Conservation (phyloP, 2,888 invertebrate genomes). For the Chirona hameri region DNA sequence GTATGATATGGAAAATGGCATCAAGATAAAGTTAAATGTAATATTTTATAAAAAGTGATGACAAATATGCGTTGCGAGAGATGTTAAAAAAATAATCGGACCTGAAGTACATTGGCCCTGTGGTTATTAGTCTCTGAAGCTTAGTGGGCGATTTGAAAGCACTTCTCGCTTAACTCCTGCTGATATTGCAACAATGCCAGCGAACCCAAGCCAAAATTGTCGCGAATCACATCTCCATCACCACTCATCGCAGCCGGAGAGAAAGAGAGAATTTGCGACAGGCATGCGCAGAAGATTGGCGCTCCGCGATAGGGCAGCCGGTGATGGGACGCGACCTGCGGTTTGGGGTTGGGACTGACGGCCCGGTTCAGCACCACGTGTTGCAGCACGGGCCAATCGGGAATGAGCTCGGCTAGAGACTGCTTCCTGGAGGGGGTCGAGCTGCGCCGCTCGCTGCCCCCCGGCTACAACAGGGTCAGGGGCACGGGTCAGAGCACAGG, state of each 20-base stretch:
- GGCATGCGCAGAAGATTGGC: not conserved
- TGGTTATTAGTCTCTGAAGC: not conserved
- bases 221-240: not conserved
- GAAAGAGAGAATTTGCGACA: not conserved
- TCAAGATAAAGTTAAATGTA: not conserved
- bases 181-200: not conserved
- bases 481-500: not conserved
- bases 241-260: not conserved
- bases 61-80: no score
- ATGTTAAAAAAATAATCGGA: no score
- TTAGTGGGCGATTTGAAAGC: not conserved
- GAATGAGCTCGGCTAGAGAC: conserved; percentile 90
- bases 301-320: not conserved
- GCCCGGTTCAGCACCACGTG: conserved; percentile 52
- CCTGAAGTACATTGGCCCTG: no score
- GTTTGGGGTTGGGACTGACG: not conserved
- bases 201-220: not conserved
- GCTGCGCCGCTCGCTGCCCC: not conserved
- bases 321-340: not conserved
- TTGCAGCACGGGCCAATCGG: conserved; percentile 91
- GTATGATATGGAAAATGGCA: no score
- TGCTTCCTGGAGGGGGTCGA: conserved; percentile 64
- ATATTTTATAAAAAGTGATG: not conserved
- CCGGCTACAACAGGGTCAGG: conserved; percentile 4
- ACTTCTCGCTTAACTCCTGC: no score